Conservation (phyloP, 2,797 vertebrate genomes). For the Neosilurus hyrtlii region DNA sequence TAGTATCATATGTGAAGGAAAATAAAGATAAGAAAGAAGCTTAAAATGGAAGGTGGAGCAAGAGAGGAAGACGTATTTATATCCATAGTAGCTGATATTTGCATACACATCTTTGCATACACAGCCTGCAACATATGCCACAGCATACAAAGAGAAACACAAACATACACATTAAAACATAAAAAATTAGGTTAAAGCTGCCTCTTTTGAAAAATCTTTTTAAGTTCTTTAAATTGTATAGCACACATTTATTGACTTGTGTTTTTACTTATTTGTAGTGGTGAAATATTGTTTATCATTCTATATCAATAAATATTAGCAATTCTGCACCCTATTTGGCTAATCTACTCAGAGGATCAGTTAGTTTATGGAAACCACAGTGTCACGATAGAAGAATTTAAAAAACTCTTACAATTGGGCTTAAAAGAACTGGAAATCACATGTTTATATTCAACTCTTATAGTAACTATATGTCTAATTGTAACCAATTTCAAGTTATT, state of each 20-base stretch:
- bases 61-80: conserved; percentile 6
- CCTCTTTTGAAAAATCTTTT: too few species aligned
- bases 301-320: too few species aligned
- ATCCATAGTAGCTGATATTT: conserved; percentile 34
- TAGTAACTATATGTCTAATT: too few species aligned
- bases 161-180: background rate
- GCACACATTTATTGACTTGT: background rate
- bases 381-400: too few species aligned
- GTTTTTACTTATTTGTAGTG: background rate
- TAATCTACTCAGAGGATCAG: too few species aligned
- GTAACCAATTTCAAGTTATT: too few species aligned
- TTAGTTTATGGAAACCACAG: too few species aligned
- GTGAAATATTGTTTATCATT: background rate
- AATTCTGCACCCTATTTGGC: too few species aligned
- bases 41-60: background rate
- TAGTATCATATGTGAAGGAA: conserved; percentile 46
- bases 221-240: background rate
- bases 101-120: conserved; percentile 33
- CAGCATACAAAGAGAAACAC: background rate
- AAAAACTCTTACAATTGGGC: too few species aligned
- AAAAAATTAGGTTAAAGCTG: background rate
- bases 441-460: too few species aligned
- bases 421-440: too few species aligned
- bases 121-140: too few species aligned
- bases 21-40: conserved; percentile 32